Evolutionary conservation across 2,888 invertebrate genomes (phyloP).

Genomic region (Xylophagus ater): DNA sequence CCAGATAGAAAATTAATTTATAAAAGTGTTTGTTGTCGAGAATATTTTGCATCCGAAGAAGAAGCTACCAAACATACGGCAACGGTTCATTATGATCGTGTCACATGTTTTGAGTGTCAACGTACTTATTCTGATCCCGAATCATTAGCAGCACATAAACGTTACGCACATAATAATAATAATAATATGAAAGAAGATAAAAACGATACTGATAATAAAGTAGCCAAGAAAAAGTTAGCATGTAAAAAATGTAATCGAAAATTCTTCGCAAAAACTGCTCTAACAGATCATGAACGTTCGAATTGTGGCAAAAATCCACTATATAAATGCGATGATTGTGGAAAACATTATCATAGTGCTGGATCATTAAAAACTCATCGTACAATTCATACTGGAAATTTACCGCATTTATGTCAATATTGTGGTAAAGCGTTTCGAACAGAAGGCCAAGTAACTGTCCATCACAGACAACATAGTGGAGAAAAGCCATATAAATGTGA

Average conservation of each 20-base stretch:
- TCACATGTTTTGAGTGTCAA: conserved; percentile 40
- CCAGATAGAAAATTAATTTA: conserved; percentile 30
- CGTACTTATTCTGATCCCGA: conserved; percentile 39
- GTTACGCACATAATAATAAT: conserved; percentile 20
- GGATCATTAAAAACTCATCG: conserved; percentile 40
- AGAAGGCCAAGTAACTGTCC: conserved; percentile 34
- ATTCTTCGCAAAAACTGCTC: conserved; percentile 34
- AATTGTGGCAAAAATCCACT: conserved; percentile 38
- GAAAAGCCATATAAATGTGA: conserved; percentile 43
- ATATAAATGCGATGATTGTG: conserved; percentile 36
- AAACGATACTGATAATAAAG: conserved; percentile 23
- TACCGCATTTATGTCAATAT: conserved; percentile 29
- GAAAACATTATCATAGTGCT: conserved; percentile 37
- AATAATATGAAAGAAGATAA: conserved; percentile 24
- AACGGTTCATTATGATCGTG: conserved; percentile 32
- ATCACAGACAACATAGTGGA: conserved; percentile 40
- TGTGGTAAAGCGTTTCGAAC: conserved; percentile 34
- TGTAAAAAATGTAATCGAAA: conserved; percentile 37
- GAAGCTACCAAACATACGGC: conserved; percentile 38
- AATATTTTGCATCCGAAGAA: conserved; percentile 35
- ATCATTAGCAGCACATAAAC: conserved; percentile 38
- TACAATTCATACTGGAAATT: conserved; percentile 35
- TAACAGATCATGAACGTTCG: conserved; percentile 39
- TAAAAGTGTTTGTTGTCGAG: conserved; percentile 38
- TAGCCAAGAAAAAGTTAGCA: conserved; percentile 30